Percentiles rank a stretch among this genome's conserved stretches.
phyloP scores from a whole-genome alignment of 2,113 vertebrate species.

The Cephalopholis sonnerati region DNA sequence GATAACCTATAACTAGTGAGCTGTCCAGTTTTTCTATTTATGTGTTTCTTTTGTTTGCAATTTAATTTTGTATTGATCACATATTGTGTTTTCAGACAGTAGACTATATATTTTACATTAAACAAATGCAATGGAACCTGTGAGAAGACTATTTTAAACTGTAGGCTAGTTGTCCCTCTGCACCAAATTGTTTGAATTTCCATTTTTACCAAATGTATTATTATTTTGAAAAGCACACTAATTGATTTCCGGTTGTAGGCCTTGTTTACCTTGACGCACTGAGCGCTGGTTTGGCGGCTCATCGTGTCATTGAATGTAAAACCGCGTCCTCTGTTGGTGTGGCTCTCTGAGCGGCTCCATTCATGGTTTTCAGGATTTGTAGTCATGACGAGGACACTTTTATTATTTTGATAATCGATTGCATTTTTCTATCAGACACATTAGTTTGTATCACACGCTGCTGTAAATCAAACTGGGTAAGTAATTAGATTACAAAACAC shows the following conservation, averaged over 20 bases:
- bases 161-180: background rate
- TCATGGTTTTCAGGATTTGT: constrained; percentile 21
- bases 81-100: too few relatives aligned
- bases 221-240: constrained; percentile 37
- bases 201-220: background rate
- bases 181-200: background rate
- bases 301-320: constrained; percentile 19
- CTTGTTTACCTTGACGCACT: background rate
- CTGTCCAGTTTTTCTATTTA: background rate
- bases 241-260: constrained; percentile 28
- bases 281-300: constrained; percentile 6
- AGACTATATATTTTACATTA: too few relatives aligned
- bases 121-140: background rate
- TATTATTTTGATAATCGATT: background rate
- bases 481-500: background rate
- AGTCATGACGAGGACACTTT: background rate
- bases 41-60: background rate
- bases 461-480: background rate
- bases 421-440: background rate
- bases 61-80: background rate
- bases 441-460: background rate
- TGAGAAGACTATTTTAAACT: background rate
- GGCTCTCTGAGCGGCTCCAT: constrained; percentile 24
- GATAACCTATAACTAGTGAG: background rate
- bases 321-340: constrained; percentile 61